Evolutionary conservation across 1,140 invertebrate genomes (phyloP).

Genomic region (Agrilus planipennis): DNA sequence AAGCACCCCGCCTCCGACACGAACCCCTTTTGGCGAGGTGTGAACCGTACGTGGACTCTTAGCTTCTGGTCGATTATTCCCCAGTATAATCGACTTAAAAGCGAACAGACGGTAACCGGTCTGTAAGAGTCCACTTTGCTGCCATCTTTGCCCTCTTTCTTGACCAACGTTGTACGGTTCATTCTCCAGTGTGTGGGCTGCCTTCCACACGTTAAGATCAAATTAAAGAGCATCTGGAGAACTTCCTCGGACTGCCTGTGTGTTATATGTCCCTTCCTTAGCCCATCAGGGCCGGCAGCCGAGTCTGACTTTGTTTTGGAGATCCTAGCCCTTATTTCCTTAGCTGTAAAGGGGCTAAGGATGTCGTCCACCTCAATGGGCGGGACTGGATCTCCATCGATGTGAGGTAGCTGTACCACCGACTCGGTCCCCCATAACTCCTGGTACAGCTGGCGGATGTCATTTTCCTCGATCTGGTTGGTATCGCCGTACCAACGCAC

Average conservation of each 20-base stretch:
- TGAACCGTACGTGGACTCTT: conserved; percentile 2
- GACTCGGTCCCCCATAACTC: conserved; percentile 4
- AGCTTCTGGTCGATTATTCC: conserved; percentile 17
- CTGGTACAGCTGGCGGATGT: conserved; percentile 2
- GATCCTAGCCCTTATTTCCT: background rate
- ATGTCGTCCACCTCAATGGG: too few species aligned
- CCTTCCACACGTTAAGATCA: conserved; percentile 7
- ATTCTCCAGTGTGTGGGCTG: conserved; percentile 8
- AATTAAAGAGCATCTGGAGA: conserved; percentile 8
- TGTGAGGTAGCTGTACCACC: background rate
- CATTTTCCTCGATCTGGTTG: background rate
- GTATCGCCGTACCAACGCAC: conserved; percentile 1
- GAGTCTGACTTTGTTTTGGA: conserved; percentile 2
- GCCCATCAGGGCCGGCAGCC: conserved; percentile 8
- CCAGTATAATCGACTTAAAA: conserved; percentile 17
- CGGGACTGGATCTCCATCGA: too few species aligned
- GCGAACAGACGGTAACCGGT: too few species aligned
- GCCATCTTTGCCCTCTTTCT: conserved; percentile 6
- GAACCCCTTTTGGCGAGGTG: conserved; percentile 20
- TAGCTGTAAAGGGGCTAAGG: background rate
- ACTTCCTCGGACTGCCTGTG: conserved; percentile 2
- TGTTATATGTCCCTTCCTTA: background rate
- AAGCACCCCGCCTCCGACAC: conserved; percentile 11
- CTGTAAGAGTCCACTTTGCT: conserved; percentile 5
- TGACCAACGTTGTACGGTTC: conserved; percentile 5